phyloP scores from a whole-genome alignment of 2,797 vertebrate species.

The Staurois parvus region DNA sequence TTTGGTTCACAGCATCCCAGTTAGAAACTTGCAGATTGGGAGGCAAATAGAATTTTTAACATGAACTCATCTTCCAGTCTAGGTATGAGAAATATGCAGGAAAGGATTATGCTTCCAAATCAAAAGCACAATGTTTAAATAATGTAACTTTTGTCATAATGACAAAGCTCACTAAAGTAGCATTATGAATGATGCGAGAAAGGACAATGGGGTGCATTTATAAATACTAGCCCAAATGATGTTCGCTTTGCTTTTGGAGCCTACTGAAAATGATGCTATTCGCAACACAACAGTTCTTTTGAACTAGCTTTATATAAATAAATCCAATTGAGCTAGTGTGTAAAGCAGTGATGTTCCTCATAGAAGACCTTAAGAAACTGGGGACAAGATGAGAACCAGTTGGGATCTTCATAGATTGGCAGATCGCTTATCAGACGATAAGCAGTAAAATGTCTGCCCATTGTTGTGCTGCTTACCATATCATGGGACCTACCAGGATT shows the following conservation, averaged over 20 bases:
- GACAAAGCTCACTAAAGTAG: background rate
- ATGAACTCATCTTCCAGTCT: background rate
- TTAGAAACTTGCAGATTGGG: background rate
- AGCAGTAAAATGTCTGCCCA: background rate
- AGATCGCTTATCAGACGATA: background rate
- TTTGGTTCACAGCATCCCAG: background rate
- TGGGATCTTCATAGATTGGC: background rate
- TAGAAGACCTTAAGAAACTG: background rate
- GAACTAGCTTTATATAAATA: background rate
- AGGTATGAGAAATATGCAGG: background rate
- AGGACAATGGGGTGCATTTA: background rate
- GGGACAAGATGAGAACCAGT: background rate
- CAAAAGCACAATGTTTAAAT: conserved; percentile 26
- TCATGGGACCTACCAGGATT: background rate
- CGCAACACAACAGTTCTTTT: background rate
- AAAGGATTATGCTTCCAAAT: background rate
- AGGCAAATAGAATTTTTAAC: background rate
- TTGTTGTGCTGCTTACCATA: background rate
- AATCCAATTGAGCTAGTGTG: background rate
- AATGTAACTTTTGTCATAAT: conserved; percentile 10
- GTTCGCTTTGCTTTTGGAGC: too few relatives aligned
- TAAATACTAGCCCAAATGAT: background rate
- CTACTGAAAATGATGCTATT: too few relatives aligned
- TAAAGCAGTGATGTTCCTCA: background rate
- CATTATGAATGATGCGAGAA: conserved; percentile 3